phyloP scores from a whole-genome alignment of 2,888 invertebrate species.

The Gibbula magus region DNA sequence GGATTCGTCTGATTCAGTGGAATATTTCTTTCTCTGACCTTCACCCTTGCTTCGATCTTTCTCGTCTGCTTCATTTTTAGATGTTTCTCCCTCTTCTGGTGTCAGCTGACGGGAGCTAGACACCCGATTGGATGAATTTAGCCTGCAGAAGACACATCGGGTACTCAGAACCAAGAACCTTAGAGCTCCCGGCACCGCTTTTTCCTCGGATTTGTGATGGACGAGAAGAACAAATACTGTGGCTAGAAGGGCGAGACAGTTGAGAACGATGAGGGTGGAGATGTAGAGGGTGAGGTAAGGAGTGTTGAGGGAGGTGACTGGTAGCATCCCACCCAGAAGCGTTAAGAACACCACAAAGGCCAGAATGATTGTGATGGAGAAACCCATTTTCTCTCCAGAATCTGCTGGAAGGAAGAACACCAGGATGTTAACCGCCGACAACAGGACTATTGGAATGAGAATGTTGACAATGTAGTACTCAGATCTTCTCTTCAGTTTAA shows the following conservation, averaged over 20 bases:
- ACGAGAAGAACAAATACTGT: not conserved
- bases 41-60: no score
- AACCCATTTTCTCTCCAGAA: slow-evolving; percentile 28
- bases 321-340: not conserved
- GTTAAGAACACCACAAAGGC: slow-evolving; percentile 20
- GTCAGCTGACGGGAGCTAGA: no score
- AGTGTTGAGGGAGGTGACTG: not conserved
- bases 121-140: no score
- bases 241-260: not conserved
- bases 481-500: not conserved
- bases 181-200: no score
- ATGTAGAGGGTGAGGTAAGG: not conserved
- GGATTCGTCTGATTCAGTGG: no score
- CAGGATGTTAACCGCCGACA: slow-evolving; percentile 12
- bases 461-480: not conserved
- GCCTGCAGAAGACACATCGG: no score
- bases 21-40: no score
- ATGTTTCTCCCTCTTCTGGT: no score
- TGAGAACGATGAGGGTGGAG: not conserved
- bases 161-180: no score
- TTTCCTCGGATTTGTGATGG: not conserved
- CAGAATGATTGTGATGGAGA: slow-evolving; percentile 20
- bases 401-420: slow-evolving; percentile 28
- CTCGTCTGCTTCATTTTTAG: no score
- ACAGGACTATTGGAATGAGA: slow-evolving; percentile 16